Conservation (phyloP, 2,797 vertebrate species). For the Sebastes steindachneri region DNA sequence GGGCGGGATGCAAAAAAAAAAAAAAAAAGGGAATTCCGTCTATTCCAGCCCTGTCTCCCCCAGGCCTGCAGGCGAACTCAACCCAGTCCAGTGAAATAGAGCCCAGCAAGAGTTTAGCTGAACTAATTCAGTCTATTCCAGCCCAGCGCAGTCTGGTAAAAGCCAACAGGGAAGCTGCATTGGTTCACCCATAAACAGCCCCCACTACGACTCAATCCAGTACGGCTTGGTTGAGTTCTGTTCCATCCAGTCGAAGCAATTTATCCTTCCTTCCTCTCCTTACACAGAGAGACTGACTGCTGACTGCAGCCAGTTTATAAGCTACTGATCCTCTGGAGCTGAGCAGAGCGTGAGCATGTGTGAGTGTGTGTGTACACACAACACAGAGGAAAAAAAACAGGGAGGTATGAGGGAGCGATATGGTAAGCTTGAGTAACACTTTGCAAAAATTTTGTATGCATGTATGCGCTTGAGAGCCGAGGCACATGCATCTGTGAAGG, state of each 20-base stretch:
- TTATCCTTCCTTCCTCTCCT: conserved; percentile 63
- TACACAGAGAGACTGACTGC: conserved; percentile 75
- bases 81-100: conserved; percentile 33
- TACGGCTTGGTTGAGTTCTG: conserved; percentile 41
- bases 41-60: conserved; percentile 48
- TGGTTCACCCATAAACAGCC: conserved; percentile 22
- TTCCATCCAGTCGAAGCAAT: conserved; percentile 57
- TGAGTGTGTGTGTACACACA: conserved; percentile 19
- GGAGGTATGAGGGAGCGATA: conserved; percentile 18
- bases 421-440: conserved; percentile 31
- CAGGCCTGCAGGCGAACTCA: conserved; percentile 47
- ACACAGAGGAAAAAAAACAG: conserved; percentile 33
- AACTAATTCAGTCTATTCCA: conserved; percentile 49
- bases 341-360: conserved; percentile 74
- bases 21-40: conserved; percentile 64
- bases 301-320: conserved; percentile 82
- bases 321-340: conserved; percentile 81
- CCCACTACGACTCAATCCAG: conserved; percentile 48
- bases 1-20: conserved; percentile 46
- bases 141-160: conserved; percentile 7
- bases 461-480: conserved; percentile 19
- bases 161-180: background rate
- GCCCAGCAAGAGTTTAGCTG: conserved; percentile 39
- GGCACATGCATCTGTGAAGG: conserved; percentile 22
- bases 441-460: conserved; percentile 38